Evolutionary conservation across 1,140 invertebrate species (phyloP).

Genomic region (Bicyclus anynana): DNA sequence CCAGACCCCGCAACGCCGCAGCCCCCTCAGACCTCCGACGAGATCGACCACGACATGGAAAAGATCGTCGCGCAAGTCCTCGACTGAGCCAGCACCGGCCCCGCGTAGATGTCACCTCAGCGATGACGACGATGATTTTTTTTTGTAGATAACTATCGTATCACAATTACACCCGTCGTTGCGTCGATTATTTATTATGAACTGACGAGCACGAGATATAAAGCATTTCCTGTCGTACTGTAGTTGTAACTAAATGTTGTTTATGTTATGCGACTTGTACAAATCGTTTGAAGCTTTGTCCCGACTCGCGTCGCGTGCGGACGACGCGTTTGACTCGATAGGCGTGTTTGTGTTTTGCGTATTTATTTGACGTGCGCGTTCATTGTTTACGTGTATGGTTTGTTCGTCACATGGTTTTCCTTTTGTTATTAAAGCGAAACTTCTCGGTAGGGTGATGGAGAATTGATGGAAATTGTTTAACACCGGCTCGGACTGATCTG

Average conservation of each 20-base stretch:
- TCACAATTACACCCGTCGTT: background rate
- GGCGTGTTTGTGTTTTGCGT: background rate
- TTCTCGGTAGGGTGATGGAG: no score
- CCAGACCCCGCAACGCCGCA: slow-evolving; percentile 15
- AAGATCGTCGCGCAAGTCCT: slow-evolving; percentile 86
- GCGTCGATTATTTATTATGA: background rate
- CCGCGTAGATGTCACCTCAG: background rate
- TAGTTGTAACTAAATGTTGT: background rate
- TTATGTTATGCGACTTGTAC: background rate
- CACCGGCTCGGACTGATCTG: no score
- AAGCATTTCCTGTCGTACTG: background rate
- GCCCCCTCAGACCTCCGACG: slow-evolving; percentile 57
- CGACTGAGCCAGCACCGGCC: slow-evolving; percentile 60
- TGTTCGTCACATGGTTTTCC: slow-evolving; percentile 31
- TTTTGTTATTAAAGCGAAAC: background rate
- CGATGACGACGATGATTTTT: background rate
- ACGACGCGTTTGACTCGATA: background rate
- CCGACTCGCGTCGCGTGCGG: background rate
- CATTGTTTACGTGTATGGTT: slow-evolving; percentile 11
- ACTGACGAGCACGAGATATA: background rate
- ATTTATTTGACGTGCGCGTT: background rate
- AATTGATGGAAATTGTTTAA: no score
- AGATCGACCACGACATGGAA: slow-evolving; percentile 84
- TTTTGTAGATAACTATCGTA: background rate
- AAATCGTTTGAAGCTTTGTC: background rate